Evolutionary conservation across 2,113 vertebrate species (phyloP), one percentile per base, ranked within the genome.

Genomic region (Edolisoma coerulescens): DNA sequence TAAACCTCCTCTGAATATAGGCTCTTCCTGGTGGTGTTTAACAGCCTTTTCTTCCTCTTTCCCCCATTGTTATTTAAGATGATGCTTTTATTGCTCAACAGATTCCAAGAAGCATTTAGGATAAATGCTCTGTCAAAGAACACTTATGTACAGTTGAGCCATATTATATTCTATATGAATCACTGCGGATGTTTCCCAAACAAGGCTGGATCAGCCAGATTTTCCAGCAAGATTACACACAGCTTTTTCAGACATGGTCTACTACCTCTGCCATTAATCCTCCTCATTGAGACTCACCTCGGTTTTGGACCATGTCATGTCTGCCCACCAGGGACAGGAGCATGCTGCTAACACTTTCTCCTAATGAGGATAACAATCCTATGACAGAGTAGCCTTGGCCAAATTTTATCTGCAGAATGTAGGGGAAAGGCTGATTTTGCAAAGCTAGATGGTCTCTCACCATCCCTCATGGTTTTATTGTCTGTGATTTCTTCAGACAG

Each of bases 121-220:
- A 95, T 56, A 93, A 96, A 93, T 76, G 90, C 83, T 93, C 50
- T 92, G 90, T 97, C 93, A 94, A 92, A 95, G 85, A 93, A 93
- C 95, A 93, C 93, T 95, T 92, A 88, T 3, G 56, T 64, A 92
- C 68, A 86, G 79, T 94, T 84, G 76, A 95, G 60, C 59, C 45
- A 27, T 86, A 93, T 92, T 86, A 90, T 70, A 68, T 74, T 95
- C 75, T 88, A 65, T 68, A 86, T 77, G 79, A 94, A 96, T 95
- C 85, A 90, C 11, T 52, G 64, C 0, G 26, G 73, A 56, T 77
- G 35, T 90, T 95, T 94, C 85, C 94, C 82, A 96, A 95, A 92
- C 71, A 93, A 92, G 68, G 60, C 44, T 49, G 83, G 70, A 90
- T 94, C 92, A 92, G 95, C 88, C 85, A 93, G 92, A 89, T 84